phyloP scores from a whole-genome alignment of 2,888 invertebrate species.

The Leucophenga montana region DNA sequence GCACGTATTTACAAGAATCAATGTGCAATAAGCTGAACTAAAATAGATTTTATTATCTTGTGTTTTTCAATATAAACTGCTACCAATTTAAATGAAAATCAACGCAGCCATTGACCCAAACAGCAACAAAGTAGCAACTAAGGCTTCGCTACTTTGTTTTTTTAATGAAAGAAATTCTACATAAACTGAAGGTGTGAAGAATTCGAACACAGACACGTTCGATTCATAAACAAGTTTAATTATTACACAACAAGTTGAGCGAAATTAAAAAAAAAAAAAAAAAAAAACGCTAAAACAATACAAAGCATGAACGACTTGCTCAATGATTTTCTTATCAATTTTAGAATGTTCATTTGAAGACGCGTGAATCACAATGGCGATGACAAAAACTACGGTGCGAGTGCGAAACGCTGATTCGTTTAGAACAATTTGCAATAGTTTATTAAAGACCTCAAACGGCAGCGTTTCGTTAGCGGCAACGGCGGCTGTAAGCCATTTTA shows the following conservation, averaged over 20 bases:
- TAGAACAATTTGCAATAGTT: conserved; percentile 10
- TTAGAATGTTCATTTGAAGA: conserved; percentile 1
- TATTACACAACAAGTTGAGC: conserved; percentile 62
- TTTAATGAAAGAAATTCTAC: no score
- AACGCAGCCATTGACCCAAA: conserved; percentile 15
- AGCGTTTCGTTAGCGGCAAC: not conserved
- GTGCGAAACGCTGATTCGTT: not conserved
- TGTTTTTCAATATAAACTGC: not conserved
- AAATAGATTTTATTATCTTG: conserved; percentile 1
- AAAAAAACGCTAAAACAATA: conserved; percentile 41
- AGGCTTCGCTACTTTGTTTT: no score
- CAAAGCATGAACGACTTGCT: conserved; percentile 14
- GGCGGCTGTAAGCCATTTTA: not conserved
- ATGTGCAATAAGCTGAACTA: not conserved
- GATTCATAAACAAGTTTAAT: conserved; percentile 61
- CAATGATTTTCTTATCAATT: conserved; percentile 61
- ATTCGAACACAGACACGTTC: conserved; percentile 65
- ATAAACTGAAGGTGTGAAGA: conserved; percentile 38
- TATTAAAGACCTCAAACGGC: conserved; percentile 8
- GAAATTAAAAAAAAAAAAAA: conserved; percentile 60
- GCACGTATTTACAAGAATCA: not conserved
- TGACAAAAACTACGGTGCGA: not conserved
- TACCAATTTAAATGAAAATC: no score
- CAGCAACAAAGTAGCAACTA: conserved; percentile 43
- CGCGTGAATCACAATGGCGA: not conserved